These are phyloP conservation scores for Peromyscus maniculatus DNA, from an alignment of 2,113 vertebrate genomes.

Conservation along the genomic window DNA sequence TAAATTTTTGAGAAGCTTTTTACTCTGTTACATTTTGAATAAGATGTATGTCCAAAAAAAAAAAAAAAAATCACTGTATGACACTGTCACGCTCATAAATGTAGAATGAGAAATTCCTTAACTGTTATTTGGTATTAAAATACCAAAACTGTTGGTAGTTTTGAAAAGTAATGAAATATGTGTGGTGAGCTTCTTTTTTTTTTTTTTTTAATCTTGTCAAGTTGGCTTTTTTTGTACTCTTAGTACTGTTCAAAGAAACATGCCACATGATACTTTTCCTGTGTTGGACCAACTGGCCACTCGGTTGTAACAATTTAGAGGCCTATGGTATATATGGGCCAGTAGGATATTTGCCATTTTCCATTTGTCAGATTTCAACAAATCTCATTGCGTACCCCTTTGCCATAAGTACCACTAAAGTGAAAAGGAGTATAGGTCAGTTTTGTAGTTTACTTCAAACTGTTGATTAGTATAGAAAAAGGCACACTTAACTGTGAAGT, in stretches of 20 bases:
- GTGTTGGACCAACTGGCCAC: slow-evolving; percentile 88
- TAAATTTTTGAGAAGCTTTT: slow-evolving; percentile 62
- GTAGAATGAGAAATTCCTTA: slow-evolving; percentile 32
- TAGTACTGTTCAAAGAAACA: slow-evolving; percentile 83
- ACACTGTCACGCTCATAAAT: not conserved
- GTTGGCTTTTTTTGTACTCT: slow-evolving; percentile 81
- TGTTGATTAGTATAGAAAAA: slow-evolving; percentile 65
- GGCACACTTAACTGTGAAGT: slow-evolving; percentile 41
- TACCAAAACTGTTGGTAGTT: slow-evolving; percentile 46
- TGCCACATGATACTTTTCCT: slow-evolving; percentile 80
- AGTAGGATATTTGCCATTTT: slow-evolving; percentile 84
- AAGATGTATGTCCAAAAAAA: slow-evolving; percentile 63
- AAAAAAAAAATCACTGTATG: slow-evolving; percentile 45
- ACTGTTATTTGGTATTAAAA: not conserved
- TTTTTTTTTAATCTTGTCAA: slow-evolving; percentile 75
- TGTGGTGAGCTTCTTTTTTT: slow-evolving; percentile 69
- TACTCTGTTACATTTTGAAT: slow-evolving; percentile 73
- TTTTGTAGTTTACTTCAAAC: slow-evolving; percentile 65
- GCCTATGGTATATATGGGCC: slow-evolving; percentile 82
- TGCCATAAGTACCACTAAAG: slow-evolving; percentile 80
- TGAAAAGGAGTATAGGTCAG: slow-evolving; percentile 89
- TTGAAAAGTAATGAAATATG: slow-evolving; percentile 78
- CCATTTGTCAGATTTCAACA: slow-evolving; percentile 84
- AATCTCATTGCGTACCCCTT: slow-evolving; percentile 80
- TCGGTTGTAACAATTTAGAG: slow-evolving; percentile 88